Evolutionary conservation across 2,888 invertebrate genomes (phyloP), one percentile per base, ranked within the genome.

Genomic region (Caenorhabditis uteleia): DNA sequence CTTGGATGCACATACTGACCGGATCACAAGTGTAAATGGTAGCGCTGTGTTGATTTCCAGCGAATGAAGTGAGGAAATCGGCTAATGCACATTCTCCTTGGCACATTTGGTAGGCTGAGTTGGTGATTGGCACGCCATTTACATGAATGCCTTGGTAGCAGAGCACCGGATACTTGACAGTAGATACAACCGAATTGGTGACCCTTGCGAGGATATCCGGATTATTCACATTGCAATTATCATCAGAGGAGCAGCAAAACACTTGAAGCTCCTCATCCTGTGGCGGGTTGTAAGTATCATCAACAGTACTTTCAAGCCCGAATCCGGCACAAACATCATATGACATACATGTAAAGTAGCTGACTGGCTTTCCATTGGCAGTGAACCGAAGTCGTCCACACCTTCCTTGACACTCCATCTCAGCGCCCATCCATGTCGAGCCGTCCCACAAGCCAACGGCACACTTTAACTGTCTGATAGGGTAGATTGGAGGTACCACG

Each of bases 21-120:
- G 73, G 73, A 33, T 73, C 73, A 46, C 73, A 73, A n/a, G 73
- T 60, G 66, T 70, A 73, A 38, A 73, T 46, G 25, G 65, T 53
- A 39, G 68, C 73, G 36, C 43, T 48, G 39, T 48, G 38, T 12
- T 33, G 10, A 7, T 27, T 25, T 36, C 60, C 60, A 25, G 57
- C 57, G 51, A 50, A 47, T 18, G 56, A 51, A 33, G 73, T 64
- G 43, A 61, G 49, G 34, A 73, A 21, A 44, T 38, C 50, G 44
- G 67, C 33, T 10, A 62, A 42, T 45, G 61, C 68, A 40, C 73
- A 73, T 38, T 73, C 70, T 62, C 73, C 73, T 29, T 57, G 55
- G 46, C 73, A 73, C 8, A 68, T 46, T 16, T 33, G 43, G 60
- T 68, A 71, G 47, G 66, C 67, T 36, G 55, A 44, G 25, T 65